Conservation (phyloP, 2,113 vertebrate species). For the Mirounga angustirostris region DNA sequence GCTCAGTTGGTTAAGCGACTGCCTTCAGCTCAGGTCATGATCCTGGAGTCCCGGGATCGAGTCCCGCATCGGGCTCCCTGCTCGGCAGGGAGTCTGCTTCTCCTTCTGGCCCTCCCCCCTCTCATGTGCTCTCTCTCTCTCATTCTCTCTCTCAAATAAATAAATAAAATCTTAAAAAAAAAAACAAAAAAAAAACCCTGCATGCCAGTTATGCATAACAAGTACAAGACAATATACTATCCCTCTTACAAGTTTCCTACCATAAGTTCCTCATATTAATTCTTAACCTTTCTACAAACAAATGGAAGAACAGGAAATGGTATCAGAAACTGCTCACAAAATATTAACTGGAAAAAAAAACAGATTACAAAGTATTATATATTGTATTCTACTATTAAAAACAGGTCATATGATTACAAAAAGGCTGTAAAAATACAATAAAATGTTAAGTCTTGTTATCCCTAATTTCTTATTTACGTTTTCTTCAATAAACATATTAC, state of each 20-base stretch:
- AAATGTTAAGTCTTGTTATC: not conserved
- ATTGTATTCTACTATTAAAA: slow-evolving; percentile 32
- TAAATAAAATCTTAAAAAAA: no score
- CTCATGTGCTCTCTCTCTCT: no score
- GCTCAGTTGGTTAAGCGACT: no score
- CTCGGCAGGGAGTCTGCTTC: no score
- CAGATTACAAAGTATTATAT: not conserved
- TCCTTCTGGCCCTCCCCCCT: no score
- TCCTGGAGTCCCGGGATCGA: no score
- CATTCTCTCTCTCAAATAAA: no score
- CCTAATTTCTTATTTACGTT: slow-evolving; percentile 1
- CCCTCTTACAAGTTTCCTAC: not conserved
- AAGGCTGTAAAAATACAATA: not conserved
- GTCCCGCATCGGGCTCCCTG: no score
- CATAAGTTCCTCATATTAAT: slow-evolving; percentile 18
- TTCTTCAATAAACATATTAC: slow-evolving; percentile 42
- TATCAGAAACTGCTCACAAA: slow-evolving; percentile 42
- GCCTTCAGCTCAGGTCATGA: no score
- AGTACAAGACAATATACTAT: slow-evolving; percentile 34
- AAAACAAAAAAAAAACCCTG: no score
- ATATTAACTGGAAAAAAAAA: slow-evolving; percentile 17
- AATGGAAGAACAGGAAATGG: slow-evolving; percentile 10
- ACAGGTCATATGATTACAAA: not conserved
- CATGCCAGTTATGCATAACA: slow-evolving; percentile 20
- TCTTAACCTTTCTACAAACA: slow-evolving; percentile 28